Base-by-base conservation (phyloP, 1,140 invertebrate species). In the Pseudomyrmex dendroicus region DNA sequence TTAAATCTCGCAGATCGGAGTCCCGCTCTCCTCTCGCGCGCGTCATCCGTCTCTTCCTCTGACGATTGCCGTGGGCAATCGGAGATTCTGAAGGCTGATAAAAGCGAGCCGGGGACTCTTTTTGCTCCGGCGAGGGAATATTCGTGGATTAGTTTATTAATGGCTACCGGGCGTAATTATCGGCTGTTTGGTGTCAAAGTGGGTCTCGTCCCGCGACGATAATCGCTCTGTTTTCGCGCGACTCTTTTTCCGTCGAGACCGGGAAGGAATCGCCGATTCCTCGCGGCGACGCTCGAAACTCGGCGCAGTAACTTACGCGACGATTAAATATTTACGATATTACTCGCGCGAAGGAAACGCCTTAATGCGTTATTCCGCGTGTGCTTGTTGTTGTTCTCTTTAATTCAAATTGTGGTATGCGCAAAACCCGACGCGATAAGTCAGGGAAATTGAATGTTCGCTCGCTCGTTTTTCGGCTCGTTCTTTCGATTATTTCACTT, bases 161-260 rank as follows among this genome's bases (percentile, higher is more conserved):
- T 88, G 74, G 87, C 89, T 89, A 88, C 82, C 61, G 84, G 86
- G 84, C 86, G 83, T 88, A 92, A 92, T 91, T 91, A 91, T 88
- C 84, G 64, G 85, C 52, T 68, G 46, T 22, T 84, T 13, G 56
- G 59, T 78, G 52, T 84, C 46, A 73, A 56, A 12, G 17, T 66
- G 57, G 52, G 56, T 64, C 73, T 64, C 73, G 73, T 66, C 52
- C 0, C 35, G 35, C 35, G 35, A 35, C 78, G 84, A 76, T 44
- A 17, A 83, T 83, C 73, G 13, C 52, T 82, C n/a, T 20, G 62
- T 44, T 52, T 17, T 70, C 64, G 44, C 64, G 13, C 54, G 46
- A 8, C 17, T 7, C 15, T 64, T 54, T 66, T 70, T 68, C 44
- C 44, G 35, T 35, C 35, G 35, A 17, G 20, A 8, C 17, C 12